These are phyloP conservation scores for Rhyacophila evoluta DNA, from an alignment of 2,888 invertebrate genomes.

Conservation along the genomic window DNA sequence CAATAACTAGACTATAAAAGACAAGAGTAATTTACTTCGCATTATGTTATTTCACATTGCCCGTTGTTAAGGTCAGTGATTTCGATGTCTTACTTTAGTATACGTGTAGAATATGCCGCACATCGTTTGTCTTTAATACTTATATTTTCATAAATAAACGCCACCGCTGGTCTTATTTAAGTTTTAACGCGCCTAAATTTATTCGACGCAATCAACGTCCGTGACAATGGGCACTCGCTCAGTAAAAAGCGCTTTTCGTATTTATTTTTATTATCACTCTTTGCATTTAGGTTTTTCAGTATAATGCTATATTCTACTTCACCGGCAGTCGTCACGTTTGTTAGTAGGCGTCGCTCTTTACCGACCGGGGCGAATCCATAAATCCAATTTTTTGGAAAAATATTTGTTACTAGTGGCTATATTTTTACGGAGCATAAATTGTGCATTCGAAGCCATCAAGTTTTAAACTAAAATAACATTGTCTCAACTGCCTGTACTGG, in stretches of 20 bases:
- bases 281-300: background rate
- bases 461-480: too few species aligned
- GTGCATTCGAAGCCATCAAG: too few species aligned
- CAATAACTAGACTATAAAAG: too few species aligned
- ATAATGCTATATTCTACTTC: background rate
- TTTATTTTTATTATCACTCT: slow-evolving; percentile 3
- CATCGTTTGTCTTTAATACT: too few species aligned
- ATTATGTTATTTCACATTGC: too few species aligned
- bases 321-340: background rate
- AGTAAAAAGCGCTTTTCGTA: slow-evolving; percentile 29
- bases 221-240: slow-evolving; percentile 23
- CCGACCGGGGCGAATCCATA: background rate
- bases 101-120: too few species aligned
- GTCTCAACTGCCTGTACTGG: too few species aligned
- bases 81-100: too few species aligned
- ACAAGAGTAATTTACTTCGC: too few species aligned
- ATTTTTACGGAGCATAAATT: background rate
- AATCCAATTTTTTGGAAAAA: background rate
- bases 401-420: background rate
- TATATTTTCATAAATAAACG: background rate
- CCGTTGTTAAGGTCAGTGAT: too few species aligned
- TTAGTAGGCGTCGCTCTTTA: background rate
- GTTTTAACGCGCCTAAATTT: slow-evolving; percentile 29
- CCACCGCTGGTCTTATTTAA: background rate
- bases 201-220: slow-evolving; percentile 35